A percentile compares a stretch with the other conserved stretches of the same genome.
Evolutionary conservation across 2,113 vertebrate species (phyloP).

Genomic region (Egretta garzetta): DNA sequence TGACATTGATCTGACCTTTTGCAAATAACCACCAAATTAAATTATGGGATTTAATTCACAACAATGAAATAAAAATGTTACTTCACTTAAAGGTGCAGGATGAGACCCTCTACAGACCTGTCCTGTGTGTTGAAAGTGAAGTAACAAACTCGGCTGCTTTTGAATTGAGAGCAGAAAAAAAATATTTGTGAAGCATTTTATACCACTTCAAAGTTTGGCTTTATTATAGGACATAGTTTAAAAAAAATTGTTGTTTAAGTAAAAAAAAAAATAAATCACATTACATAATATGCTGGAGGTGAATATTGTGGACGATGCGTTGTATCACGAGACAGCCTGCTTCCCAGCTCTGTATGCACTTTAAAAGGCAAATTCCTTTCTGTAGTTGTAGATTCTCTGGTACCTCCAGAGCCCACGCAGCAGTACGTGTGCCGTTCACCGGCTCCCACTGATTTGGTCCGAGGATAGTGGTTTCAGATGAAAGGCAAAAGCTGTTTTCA

Average conservation of each 20-base stretch:
- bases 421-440: neutral
- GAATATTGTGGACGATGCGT: neutral
- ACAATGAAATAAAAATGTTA: neutral
- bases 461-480: neutral
- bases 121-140: neutral
- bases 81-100: neutral
- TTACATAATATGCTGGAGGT: neutral
- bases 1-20: neutral
- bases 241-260: neutral
- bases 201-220: neutral
- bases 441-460: neutral
- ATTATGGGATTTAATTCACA: slow-evolving; percentile 1
- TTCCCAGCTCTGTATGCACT: neutral
- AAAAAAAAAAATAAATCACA: neutral
- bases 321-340: neutral
- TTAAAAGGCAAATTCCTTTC: neutral
- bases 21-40: neutral
- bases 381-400: neutral
- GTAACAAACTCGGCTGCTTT: neutral
- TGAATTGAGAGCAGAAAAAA: neutral
- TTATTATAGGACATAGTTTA: neutral
- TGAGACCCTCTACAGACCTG: neutral
- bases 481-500: neutral
- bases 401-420: neutral
- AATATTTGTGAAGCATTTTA: neutral